Evolutionary conservation across 2,888 invertebrate genomes (phyloP).

Genomic region (Melieria omissa): DNA sequence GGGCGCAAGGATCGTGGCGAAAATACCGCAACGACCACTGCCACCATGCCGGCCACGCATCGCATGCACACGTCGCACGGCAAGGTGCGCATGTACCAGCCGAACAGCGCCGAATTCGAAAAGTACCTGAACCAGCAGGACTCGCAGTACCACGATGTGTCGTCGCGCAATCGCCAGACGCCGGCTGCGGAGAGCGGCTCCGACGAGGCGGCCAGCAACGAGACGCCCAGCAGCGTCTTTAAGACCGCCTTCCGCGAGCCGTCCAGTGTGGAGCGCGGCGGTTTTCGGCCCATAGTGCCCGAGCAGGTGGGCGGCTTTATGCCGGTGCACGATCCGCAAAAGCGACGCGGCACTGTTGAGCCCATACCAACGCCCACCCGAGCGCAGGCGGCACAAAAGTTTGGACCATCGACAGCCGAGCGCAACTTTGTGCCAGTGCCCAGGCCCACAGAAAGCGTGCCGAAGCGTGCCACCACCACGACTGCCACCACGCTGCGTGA

Average conservation of each 20-base stretch:
- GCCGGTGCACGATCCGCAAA: constrained; percentile 70
- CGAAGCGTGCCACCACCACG: background rate
- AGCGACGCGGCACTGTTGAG: constrained; percentile 54
- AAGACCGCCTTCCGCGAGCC: constrained; percentile 63
- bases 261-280: constrained; percentile 75
- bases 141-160: constrained; percentile 50
- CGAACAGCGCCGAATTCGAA: constrained; percentile 63
- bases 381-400: constrained; percentile 8
- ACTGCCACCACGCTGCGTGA: constrained; percentile 4
- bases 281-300: constrained; percentile 81
- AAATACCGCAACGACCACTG: constrained; percentile 10
- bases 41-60: constrained; percentile 56
- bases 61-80: constrained; percentile 58
- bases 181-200: constrained; percentile 51
- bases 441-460: constrained; percentile 13
- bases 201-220: constrained; percentile 58
- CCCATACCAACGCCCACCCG: constrained; percentile 57
- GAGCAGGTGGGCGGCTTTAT: constrained; percentile 78
- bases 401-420: constrained; percentile 8
- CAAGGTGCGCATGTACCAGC: constrained; percentile 64
- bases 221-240: constrained; percentile 57
- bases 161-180: constrained; percentile 51
- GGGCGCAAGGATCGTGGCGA: constrained; percentile 63
- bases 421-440: constrained; percentile 51
- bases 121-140: constrained; percentile 59